Evolutionary conservation across 2,797 vertebrate species (phyloP).

Genomic region (Perodicticus potto): DNA sequence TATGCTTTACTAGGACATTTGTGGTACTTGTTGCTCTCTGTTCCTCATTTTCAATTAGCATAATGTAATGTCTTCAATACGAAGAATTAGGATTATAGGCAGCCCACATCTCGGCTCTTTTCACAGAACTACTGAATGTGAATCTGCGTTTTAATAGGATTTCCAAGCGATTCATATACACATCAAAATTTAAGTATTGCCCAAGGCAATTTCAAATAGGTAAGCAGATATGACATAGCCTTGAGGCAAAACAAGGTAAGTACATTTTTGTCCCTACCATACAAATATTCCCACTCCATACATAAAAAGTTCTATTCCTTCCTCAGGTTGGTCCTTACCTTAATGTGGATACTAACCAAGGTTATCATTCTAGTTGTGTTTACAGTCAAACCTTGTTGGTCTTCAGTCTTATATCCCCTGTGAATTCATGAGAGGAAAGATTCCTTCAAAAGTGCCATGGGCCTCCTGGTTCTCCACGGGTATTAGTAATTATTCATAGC

Average conservation of each 20-base stretch:
- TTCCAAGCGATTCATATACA: not conserved
- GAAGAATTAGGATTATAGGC: slow-evolving; percentile 13
- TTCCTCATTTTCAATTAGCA: not conserved
- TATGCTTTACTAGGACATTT: not conserved
- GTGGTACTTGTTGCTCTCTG: not conserved
- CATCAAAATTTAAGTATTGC: not conserved
- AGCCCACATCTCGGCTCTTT: not conserved
- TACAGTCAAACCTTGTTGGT: not conserved
- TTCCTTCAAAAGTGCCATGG: not conserved
- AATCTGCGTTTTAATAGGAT: not conserved
- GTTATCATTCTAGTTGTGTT: not conserved
- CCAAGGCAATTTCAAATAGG: not conserved
- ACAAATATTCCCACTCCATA: not conserved
- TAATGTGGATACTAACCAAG: not conserved
- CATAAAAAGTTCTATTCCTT: not conserved
- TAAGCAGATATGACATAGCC: not conserved
- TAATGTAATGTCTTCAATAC: not conserved
- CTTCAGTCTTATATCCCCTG: not conserved
- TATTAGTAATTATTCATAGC: not conserved
- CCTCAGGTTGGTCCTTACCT: not conserved
- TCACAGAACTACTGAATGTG: not conserved
- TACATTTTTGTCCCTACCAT: not conserved
- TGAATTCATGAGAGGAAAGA: slow-evolving; percentile 9
- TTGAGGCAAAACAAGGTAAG: not conserved
- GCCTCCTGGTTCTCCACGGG: not conserved